These are phyloP conservation scores for Probaryconus sp. DNA, from an alignment of 1,140 invertebrate species.

Conservation along the genomic window DNA sequence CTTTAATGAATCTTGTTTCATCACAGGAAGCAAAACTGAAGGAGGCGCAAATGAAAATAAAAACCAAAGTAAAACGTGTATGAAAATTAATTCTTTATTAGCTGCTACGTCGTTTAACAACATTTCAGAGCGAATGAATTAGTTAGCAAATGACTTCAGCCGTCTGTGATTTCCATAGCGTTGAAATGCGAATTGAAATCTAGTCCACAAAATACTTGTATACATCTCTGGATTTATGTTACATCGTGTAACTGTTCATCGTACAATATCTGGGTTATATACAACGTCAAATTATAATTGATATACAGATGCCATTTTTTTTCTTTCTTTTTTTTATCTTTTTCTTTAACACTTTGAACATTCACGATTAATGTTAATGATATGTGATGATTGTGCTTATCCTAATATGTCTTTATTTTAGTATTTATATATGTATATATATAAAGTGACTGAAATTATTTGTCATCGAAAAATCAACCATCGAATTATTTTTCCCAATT, in stretches of 20 bases:
- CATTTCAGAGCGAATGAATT: constrained; percentile 5
- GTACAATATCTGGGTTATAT: not conserved
- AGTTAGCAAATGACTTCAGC: not conserved
- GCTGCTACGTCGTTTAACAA: constrained; percentile 15
- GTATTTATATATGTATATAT: too few relatives aligned
- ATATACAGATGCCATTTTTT: constrained; percentile 39
- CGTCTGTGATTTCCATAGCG: too few relatives aligned
- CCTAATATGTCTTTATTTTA: not conserved
- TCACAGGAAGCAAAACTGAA: constrained; percentile 17
- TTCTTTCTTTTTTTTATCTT: too few relatives aligned
- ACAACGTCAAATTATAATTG: constrained; percentile 45
- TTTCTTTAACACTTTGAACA: constrained; percentile 9
- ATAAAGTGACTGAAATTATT: too few relatives aligned
- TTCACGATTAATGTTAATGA: constrained; percentile 46
- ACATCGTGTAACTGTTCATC: too few relatives aligned
- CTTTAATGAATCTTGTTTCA: too few relatives aligned
- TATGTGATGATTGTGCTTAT: constrained; percentile 47
- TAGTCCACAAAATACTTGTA: not conserved
- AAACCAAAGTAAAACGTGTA: not conserved
- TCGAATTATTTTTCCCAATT: too few relatives aligned
- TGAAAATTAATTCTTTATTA: constrained; percentile 25
- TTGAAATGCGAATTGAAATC: constrained; percentile 1
- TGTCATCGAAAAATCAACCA: too few relatives aligned
- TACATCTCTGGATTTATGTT: constrained; percentile 7
- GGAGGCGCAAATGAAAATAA: constrained; percentile 9